Conservation (phyloP, 2,797 vertebrate genomes). For the Chaenodraco wilsoni region DNA sequence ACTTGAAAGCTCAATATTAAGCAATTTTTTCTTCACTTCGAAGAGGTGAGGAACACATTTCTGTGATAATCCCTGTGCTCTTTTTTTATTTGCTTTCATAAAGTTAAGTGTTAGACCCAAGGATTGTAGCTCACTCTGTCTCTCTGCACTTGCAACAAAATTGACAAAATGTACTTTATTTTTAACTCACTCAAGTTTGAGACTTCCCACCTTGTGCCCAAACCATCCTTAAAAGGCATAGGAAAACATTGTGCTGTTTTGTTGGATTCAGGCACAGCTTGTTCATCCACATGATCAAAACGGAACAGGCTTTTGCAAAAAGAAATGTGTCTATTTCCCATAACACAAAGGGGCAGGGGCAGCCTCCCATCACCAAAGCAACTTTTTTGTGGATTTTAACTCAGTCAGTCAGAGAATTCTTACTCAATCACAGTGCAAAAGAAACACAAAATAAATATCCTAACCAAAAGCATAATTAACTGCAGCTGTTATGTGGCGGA, state of each 20-base stretch:
- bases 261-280: too few relatives aligned
- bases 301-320: too few relatives aligned
- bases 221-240: too few relatives aligned
- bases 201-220: too few relatives aligned
- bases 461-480: accelerated
- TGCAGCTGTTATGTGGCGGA: conserved; percentile 9
- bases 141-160: background rate
- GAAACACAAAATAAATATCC: too few relatives aligned
- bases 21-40: background rate
- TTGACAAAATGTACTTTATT: background rate
- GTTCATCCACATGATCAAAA: too few relatives aligned
- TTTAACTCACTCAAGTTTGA: too few relatives aligned
- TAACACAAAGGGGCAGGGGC: background rate
- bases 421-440: background rate
- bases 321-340: too few relatives aligned
- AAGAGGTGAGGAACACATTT: background rate
- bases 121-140: too few relatives aligned
- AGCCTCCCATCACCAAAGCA: accelerated
- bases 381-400: background rate
- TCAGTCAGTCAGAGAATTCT: background rate
- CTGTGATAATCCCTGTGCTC: background rate
- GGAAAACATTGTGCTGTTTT: too few relatives aligned
- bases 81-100: background rate
- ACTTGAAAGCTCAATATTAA: background rate
- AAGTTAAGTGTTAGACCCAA: background rate